A percentile compares a stretch with the other conserved stretches of the same genome.
Evolutionary conservation across 2,888 invertebrate species (phyloP).

Genomic region (Ramazzottius varieornatus): DNA sequence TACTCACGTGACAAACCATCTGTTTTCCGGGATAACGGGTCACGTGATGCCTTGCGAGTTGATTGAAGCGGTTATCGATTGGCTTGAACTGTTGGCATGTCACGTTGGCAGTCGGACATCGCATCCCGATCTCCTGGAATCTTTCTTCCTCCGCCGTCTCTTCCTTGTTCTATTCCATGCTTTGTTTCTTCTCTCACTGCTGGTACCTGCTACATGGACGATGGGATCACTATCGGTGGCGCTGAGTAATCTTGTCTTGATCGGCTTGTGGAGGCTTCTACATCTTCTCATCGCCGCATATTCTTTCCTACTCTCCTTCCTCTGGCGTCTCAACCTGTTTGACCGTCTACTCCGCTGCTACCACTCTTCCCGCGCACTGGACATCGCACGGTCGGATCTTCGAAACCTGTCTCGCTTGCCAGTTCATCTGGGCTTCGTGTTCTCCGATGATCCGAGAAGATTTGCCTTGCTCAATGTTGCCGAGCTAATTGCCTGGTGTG

Average conservation of each 20-base stretch:
- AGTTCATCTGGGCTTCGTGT: neutral
- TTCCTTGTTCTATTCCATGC: too few species aligned
- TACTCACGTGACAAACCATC: too few species aligned
- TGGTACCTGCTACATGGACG: too few species aligned
- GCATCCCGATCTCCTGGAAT: too few species aligned
- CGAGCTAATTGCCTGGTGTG: neutral
- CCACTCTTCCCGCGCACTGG: neutral
- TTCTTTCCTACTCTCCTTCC: neutral
- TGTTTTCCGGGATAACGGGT: too few species aligned
- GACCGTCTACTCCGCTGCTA: neutral
- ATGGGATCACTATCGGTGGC: neutral
- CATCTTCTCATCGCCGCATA: neutral
- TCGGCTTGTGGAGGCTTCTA: neutral
- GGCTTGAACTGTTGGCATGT: too few species aligned
- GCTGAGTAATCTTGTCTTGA: neutral
- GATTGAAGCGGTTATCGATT: too few species aligned
- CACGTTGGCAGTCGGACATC: too few species aligned
- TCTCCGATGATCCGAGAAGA: neutral
- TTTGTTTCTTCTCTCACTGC: too few species aligned
- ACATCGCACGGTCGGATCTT: neutral
- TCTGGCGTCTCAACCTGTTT: neutral
- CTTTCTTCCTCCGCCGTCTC: too few species aligned
- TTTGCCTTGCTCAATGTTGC: neutral
- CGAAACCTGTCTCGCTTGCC: neutral
- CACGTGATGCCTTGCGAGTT: too few species aligned